Evolutionary conservation across 2,113 vertebrate species (phyloP).

Genomic region (Toxotes chatareus): DNA sequence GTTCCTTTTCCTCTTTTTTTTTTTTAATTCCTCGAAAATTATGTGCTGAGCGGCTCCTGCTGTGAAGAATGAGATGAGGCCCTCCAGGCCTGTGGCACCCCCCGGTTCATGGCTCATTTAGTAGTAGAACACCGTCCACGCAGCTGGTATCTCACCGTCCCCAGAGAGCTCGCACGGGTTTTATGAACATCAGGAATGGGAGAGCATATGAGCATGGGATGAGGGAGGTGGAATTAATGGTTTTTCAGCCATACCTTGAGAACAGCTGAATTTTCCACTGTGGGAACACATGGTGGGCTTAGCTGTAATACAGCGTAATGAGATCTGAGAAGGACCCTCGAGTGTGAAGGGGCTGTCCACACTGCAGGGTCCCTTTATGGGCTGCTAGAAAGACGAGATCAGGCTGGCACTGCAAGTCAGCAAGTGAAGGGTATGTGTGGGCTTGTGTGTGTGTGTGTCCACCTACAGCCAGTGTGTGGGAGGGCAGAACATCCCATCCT

Average conservation of each 20-base stretch:
- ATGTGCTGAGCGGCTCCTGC: slow-evolving; percentile 48
- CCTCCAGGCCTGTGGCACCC: slow-evolving; percentile 20
- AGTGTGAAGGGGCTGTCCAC: slow-evolving; percentile 69
- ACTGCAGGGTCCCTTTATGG: slow-evolving; percentile 60
- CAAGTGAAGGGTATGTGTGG: slow-evolving; percentile 60
- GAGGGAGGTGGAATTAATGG: slow-evolving; percentile 51
- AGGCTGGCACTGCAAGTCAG: slow-evolving; percentile 52
- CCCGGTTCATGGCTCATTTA: slow-evolving; percentile 7
- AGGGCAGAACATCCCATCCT: slow-evolving; percentile 26
- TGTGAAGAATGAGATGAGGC: slow-evolving; percentile 52
- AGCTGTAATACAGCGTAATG: slow-evolving; percentile 63
- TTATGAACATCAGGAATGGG: slow-evolving; percentile 51
- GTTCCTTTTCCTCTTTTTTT: neutral
- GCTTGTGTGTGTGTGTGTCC: slow-evolving; percentile 31
- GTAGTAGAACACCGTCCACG: slow-evolving; percentile 25
- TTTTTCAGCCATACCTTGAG: slow-evolving; percentile 57
- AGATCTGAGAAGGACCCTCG: slow-evolving; percentile 66
- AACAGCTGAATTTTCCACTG: slow-evolving; percentile 63
- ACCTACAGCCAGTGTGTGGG: slow-evolving; percentile 37
- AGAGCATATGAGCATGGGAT: slow-evolving; percentile 11
- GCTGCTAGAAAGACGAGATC: slow-evolving; percentile 76
- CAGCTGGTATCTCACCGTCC: slow-evolving; percentile 47
- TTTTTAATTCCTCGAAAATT: slow-evolving; percentile 37
- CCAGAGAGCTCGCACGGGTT: slow-evolving; percentile 30
- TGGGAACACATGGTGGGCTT: slow-evolving; percentile 66